Base-by-base conservation (phyloP, 2,888 invertebrate genomes). In the Pogonocherus hispidulus region DNA sequence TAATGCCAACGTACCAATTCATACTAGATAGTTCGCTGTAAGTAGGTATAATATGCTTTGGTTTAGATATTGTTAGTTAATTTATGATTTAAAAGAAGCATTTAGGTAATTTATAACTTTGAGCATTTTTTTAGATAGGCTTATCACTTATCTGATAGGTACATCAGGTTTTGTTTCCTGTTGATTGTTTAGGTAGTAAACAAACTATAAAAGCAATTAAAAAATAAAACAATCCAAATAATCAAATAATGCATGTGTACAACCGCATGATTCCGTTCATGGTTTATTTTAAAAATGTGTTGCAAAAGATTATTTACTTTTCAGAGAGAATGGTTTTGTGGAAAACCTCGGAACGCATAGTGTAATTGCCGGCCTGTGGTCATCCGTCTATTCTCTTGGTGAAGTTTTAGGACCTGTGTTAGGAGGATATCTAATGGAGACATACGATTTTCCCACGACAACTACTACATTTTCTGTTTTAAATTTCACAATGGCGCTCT, bases 1-100 rank as follows among this genome's bases (percentile, higher is more conserved):
- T 93, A 44, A 87, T 93, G 77, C 93, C 93, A 0, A 93, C 93
- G 0, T 93, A 92, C 79, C 92, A 93, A 87, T 90, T 90, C 72
- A 89, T 93, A 9, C 84, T 93, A 18, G 90, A 91, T 63, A 89
- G 90, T 82, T 91, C 92, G 18, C 87, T 92, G 93, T 93, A 85
- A 90, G 91, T 89, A 78, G 9, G 9, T 23, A 2, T 2, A 44
- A 44, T 5, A 44, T 44, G 9, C 14, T 44, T 44, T 16, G 14
- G 8, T n/a, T 4, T n/a, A 5, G 8, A 37, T 37, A 2, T n/a
- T 9, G 37, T n/a, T 46, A 18, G 9, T 46, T 46, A 46, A 18
- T 14, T 3, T 9, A 37, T 11, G 37, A 2, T 37, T 3, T 3
- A 11, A 11, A 37, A 3, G n/a, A 3, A 3, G 35, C 14, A n/a